Conservation (phyloP, 1,140 invertebrate genomes). For the Pollicipes pollicipes region DNA sequence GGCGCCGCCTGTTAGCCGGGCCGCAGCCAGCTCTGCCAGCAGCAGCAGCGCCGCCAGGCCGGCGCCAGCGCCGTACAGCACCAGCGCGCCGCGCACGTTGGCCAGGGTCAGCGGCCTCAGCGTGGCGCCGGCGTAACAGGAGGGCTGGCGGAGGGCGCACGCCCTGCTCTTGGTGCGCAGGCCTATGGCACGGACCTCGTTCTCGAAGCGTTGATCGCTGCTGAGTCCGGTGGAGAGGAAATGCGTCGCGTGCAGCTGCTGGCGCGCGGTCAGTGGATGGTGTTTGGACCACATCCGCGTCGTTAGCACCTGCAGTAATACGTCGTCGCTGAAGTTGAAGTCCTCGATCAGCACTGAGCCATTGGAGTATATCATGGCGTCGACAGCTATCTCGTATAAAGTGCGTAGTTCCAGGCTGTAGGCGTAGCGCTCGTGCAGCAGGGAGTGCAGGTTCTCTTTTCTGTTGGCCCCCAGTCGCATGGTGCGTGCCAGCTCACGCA, state of each 20-base stretch:
- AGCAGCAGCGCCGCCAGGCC: not conserved
- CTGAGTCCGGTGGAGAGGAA: not conserved
- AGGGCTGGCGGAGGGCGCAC: not conserved
- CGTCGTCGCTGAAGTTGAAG: not conserved
- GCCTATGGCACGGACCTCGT: not conserved
- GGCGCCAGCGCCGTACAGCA: not conserved
- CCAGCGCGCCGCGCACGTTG: not conserved
- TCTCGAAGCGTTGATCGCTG: not conserved
- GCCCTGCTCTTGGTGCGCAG: not conserved
- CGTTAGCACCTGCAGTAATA: not conserved
- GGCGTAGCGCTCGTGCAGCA: not conserved
- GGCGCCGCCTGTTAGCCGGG: not conserved
- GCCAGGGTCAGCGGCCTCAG: not conserved
- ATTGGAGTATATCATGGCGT: not conserved
- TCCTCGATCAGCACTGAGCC: not conserved
- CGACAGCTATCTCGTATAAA: not conserved
- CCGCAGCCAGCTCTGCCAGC: not conserved
- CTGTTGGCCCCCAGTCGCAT: not conserved
- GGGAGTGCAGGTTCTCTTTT: not conserved
- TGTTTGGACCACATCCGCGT: not conserved
- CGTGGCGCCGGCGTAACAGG: not conserved
- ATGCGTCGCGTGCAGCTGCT: not conserved
- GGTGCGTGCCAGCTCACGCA: not conserved
- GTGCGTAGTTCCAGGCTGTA: not conserved
- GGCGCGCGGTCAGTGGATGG: not conserved